Conservation (phyloP, 2,888 invertebrate genomes). For the Archips xylosteana region DNA sequence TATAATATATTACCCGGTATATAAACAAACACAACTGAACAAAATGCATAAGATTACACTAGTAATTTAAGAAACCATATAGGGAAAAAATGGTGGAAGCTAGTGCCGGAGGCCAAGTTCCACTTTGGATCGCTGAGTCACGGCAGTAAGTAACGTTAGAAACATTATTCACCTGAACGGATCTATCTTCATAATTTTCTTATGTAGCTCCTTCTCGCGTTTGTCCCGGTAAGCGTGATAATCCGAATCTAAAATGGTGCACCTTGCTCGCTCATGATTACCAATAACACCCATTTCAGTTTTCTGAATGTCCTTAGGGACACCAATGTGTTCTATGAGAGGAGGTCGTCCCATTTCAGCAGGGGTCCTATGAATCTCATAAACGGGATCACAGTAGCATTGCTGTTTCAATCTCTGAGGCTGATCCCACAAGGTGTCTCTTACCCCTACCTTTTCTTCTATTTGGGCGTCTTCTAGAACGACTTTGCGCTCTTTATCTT, state of each 20-base stretch:
- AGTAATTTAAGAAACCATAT: no score
- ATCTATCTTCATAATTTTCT: conserved; percentile 65
- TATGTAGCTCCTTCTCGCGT: conserved; percentile 60
- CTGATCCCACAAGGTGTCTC: conserved; percentile 67
- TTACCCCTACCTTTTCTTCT: conserved; percentile 55
- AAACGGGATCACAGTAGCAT: conserved; percentile 66
- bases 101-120: no score
- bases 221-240: conserved; percentile 62
- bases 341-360: conserved; percentile 66
- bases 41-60: no score
- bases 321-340: conserved; percentile 69
- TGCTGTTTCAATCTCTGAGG: conserved; percentile 64
- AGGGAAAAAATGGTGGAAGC: no score
- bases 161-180: conserved; percentile 63
- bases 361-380: conserved; percentile 67
- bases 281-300: conserved; percentile 69
- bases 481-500: conserved; percentile 69
- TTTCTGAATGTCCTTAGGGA: conserved; percentile 65
- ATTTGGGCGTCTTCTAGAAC: conserved; percentile 72
- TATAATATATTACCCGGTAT: no score
- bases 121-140: no score
- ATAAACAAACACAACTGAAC: no score
- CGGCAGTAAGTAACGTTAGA: no score
- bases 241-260: conserved; percentile 56
- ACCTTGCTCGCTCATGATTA: conserved; percentile 53